A percentile compares a stretch with the other conserved stretches of the same genome.
These are phyloP conservation scores for Harpalus rufipes DNA, from an alignment of 2,888 invertebrate species.

Conservation along the genomic window DNA sequence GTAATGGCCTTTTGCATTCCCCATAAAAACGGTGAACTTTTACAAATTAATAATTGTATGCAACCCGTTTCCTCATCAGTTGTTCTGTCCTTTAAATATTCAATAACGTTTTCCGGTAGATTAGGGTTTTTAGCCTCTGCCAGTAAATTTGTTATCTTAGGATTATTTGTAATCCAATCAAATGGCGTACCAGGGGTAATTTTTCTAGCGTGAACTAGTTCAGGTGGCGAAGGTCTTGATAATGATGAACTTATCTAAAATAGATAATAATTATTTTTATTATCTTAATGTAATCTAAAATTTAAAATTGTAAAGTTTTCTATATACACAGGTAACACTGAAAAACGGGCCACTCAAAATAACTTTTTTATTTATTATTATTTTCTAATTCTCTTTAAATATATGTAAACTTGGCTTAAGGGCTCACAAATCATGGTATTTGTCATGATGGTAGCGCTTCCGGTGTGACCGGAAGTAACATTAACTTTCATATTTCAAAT, in stretches of 20 bases:
- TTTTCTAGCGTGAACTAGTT: conserved; percentile 73
- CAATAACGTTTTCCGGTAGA: conserved; percentile 82
- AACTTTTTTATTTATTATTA: too few relatives aligned
- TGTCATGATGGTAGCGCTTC: too few relatives aligned
- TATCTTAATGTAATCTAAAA: conserved; percentile 2
- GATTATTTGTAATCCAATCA: conserved; percentile 83
- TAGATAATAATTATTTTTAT: conserved; percentile 7
- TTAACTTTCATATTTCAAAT: too few relatives aligned
- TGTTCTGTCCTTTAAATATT: conserved; percentile 79
- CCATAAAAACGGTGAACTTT: conserved; percentile 86
- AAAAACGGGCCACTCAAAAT: too few relatives aligned
- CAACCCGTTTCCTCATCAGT: conserved; percentile 83
- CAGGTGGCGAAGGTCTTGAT: conserved; percentile 76
- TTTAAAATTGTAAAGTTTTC: background rate
- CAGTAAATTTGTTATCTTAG: conserved; percentile 80
- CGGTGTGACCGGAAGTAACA: too few relatives aligned
- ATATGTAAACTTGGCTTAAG: too few relatives aligned
- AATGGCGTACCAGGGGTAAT: conserved; percentile 77
- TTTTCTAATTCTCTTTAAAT: too few relatives aligned
- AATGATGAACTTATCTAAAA: conserved; percentile 82
- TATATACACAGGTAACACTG: too few relatives aligned
- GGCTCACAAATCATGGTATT: too few relatives aligned
- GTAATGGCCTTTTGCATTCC: conserved; percentile 85
- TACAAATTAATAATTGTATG: conserved; percentile 86
- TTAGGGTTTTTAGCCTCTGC: conserved; percentile 81